phyloP scores from a whole-genome alignment of 2,888 invertebrate species.

The Caradrina clavipalpis region DNA sequence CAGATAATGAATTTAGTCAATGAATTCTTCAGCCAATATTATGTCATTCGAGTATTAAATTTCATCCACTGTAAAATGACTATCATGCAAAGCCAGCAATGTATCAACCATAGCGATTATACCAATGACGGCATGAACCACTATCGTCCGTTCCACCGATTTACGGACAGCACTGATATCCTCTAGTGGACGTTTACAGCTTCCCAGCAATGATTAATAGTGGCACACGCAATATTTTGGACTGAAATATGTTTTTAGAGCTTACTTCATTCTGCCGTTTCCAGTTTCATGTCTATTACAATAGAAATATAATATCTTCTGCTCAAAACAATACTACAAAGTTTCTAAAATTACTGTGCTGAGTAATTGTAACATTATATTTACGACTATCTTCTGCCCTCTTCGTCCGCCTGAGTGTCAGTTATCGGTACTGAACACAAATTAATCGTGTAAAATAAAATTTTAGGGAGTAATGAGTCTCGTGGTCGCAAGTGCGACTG shows the following conservation, averaged over 20 bases:
- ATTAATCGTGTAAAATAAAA: too few species aligned
- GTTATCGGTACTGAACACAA: too few species aligned
- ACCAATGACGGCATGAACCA: neutral
- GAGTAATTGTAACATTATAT: constrained; percentile 20
- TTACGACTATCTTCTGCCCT: constrained; percentile 2
- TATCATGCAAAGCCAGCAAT: neutral
- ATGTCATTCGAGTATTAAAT: neutral
- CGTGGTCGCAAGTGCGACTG: too few species aligned
- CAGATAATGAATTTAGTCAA: too few species aligned
- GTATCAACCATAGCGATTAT: neutral
- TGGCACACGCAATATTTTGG: constrained; percentile 14
- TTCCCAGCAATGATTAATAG: constrained; percentile 18
- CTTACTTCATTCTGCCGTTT: constrained; percentile 16
- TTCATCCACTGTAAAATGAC: neutral
- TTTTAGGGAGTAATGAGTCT: too few species aligned
- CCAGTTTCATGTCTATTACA: constrained; percentile 31
- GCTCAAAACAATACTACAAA: constrained; percentile 20
- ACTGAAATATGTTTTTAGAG: constrained; percentile 23
- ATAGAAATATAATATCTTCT: constrained; percentile 46
- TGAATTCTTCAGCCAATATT: too few species aligned
- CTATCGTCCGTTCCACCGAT: neutral
- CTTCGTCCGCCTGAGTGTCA: too few species aligned
- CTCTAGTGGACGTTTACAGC: constrained; percentile 6
- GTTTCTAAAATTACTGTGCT: constrained; percentile 24
- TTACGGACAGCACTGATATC: constrained; percentile 3